phyloP scores from a whole-genome alignment of 2,797 vertebrate genomes.

The Semaprochilodus insignis region DNA sequence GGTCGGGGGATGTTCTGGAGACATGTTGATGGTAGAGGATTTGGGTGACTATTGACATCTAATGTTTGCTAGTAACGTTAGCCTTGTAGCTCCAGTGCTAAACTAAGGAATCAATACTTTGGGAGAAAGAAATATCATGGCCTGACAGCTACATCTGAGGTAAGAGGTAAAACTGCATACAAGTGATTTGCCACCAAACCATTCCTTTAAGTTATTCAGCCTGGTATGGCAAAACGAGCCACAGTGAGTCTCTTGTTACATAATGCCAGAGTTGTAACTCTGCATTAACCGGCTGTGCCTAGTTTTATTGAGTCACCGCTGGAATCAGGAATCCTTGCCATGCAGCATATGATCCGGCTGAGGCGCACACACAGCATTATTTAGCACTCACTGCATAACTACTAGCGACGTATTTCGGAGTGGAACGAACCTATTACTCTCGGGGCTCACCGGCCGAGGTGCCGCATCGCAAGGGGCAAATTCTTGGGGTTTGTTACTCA shows the following conservation, averaged over 20 bases:
- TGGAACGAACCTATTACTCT: constrained; percentile 35
- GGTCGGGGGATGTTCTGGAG: too few relatives aligned
- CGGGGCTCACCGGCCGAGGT: constrained; percentile 18
- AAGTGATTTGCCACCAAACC: too few relatives aligned
- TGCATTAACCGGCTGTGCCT: constrained; percentile 56
- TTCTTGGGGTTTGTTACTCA: constrained; percentile 43
- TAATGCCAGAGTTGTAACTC: background rate
- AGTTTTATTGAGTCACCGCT: constrained; percentile 66
- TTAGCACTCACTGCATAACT: constrained; percentile 58
- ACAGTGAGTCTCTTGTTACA: background rate
- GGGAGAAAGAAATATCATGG: too few relatives aligned
- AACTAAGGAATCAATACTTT: too few relatives aligned
- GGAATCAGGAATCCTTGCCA: constrained; percentile 72
- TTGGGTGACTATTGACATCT: too few relatives aligned
- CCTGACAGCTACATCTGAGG: too few relatives aligned
- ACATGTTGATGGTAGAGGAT: too few relatives aligned
- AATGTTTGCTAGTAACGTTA: too few relatives aligned
- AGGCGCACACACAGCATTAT: constrained; percentile 62
- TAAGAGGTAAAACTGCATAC: too few relatives aligned
- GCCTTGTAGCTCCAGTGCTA: too few relatives aligned
- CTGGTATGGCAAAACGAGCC: background rate
- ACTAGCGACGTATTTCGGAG: constrained; percentile 56
- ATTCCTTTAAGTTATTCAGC: background rate
- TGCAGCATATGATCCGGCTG: constrained; percentile 65
- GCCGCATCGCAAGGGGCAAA: constrained; percentile 39